phyloP scores from a whole-genome alignment of 35 echinoderm and acorn worm genomes.

The Heliocidaris erythrogramma region DNA sequence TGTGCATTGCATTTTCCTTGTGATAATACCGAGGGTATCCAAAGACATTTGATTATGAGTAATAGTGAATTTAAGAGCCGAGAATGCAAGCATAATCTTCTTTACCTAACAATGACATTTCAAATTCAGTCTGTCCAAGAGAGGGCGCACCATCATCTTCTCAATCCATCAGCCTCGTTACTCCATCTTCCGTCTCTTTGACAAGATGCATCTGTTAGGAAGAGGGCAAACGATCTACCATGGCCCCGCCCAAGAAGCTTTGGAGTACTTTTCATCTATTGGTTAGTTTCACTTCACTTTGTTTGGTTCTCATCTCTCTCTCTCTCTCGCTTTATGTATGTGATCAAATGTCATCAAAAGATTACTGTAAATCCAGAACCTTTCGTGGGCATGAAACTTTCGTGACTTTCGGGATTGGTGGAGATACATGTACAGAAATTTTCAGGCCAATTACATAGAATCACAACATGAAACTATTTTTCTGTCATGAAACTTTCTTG shows the following conservation, averaged over 20 bases:
- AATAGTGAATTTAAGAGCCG: too few relatives aligned
- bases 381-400: too few relatives aligned
- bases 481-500: neutral
- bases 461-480: neutral
- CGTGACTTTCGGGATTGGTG: too few relatives aligned
- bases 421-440: neutral
- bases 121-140: constrained; percentile 60
- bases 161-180: constrained; percentile 91
- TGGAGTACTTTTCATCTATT: constrained; percentile 70
- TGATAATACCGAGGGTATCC: too few relatives aligned
- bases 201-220: constrained; percentile 74
- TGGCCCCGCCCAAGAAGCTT: constrained; percentile 69
- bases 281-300: constrained; percentile 35
- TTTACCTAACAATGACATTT: neutral
- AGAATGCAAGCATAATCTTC: too few relatives aligned
- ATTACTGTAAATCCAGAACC: neutral
- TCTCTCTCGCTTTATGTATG: too few relatives aligned
- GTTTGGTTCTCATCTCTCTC: neutral
- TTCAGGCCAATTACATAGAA: neutral
- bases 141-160: constrained; percentile 84
- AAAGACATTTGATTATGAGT: too few relatives aligned
- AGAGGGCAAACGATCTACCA: constrained; percentile 76
- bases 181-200: constrained; percentile 84
- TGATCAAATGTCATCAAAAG: neutral
- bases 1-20: too few relatives aligned